These are phyloP conservation scores for Trimorus sp. DNA, from an alignment of 2,888 invertebrate species.

Conservation along the genomic window DNA sequence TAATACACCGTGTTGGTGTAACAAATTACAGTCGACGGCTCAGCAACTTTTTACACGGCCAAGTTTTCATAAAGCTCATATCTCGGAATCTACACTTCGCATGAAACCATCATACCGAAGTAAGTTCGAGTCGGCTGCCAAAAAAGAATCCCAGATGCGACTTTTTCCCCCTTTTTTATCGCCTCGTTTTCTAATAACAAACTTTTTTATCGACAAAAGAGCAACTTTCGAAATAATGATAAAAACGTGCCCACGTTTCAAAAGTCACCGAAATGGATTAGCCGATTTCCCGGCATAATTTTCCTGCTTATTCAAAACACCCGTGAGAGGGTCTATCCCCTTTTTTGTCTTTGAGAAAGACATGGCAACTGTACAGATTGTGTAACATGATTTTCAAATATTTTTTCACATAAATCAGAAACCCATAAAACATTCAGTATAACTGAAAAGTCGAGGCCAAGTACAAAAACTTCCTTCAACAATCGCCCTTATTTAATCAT, in stretches of 20 bases:
- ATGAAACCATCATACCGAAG: conserved; percentile 41
- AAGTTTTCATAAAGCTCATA: conserved; percentile 59
- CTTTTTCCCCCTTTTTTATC: conserved; percentile 26
- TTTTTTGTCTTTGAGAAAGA: too few relatives aligned
- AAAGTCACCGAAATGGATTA: conserved; percentile 43
- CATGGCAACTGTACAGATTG: too few relatives aligned
- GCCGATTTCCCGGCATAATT: conserved; percentile 43
- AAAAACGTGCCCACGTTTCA: conserved; percentile 45
- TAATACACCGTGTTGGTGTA: conserved; percentile 51
- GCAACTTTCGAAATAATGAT: conserved; percentile 52
- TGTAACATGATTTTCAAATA: too few relatives aligned
- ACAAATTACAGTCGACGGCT: conserved; percentile 51
- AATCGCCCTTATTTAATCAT: too few relatives aligned
- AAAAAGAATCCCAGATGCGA: conserved; percentile 48
- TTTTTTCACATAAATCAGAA: too few relatives aligned
- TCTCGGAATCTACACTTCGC: conserved; percentile 54
- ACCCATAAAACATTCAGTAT: too few relatives aligned
- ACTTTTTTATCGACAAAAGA: conserved; percentile 51
- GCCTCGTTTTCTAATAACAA: conserved; percentile 48
- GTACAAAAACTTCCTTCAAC: too few relatives aligned
- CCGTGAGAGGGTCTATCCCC: background rate
- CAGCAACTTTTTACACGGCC: conserved; percentile 45
- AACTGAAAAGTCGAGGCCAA: too few relatives aligned
- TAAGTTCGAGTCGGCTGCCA: conserved; percentile 50
- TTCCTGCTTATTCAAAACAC: conserved; percentile 45